Conservation (phyloP, 2,797 vertebrate species). For the Sitta carolinensis region DNA sequence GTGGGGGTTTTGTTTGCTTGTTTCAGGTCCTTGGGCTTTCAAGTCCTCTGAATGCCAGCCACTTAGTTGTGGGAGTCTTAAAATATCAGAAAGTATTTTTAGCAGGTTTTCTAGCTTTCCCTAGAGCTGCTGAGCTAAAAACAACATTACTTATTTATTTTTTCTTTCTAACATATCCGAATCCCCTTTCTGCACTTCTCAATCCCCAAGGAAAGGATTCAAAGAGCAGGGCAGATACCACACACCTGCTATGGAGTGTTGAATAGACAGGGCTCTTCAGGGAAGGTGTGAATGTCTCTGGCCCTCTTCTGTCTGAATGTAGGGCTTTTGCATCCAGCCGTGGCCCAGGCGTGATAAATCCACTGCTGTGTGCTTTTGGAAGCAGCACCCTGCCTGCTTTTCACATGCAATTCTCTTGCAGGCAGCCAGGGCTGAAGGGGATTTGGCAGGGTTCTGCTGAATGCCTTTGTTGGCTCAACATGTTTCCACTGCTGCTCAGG, state of each 20-base stretch:
- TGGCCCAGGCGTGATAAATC: not conserved
- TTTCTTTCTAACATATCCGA: not conserved
- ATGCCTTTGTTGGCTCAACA: slow-evolving; percentile 43
- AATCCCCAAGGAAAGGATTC: not conserved
- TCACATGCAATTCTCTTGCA: not conserved
- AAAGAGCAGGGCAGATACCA: not conserved
- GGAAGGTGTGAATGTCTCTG: not conserved
- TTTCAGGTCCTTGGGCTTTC: not conserved
- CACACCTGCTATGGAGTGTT: not conserved
- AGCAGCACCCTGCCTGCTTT: not conserved
- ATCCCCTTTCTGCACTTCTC: not conserved
- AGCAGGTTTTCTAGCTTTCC: not conserved
- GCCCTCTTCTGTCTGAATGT: not conserved
- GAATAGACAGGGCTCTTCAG: not conserved
- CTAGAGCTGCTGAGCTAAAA: not conserved
- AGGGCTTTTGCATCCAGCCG: not conserved
- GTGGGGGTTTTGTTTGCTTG: not conserved
- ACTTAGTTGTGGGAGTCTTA: not conserved
- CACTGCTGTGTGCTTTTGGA: not conserved
- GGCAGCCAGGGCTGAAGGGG: not conserved
- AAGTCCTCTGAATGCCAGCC: not conserved
- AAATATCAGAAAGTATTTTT: not conserved
- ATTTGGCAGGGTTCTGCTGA: slow-evolving; percentile 29
- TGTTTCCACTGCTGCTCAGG: slow-evolving; percentile 26
- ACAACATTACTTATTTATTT: not conserved